A percentile compares a stretch with the other conserved stretches of the same genome.
Evolutionary conservation across 2,888 invertebrate genomes (phyloP).

Genomic region (Apamea epomidion): DNA sequence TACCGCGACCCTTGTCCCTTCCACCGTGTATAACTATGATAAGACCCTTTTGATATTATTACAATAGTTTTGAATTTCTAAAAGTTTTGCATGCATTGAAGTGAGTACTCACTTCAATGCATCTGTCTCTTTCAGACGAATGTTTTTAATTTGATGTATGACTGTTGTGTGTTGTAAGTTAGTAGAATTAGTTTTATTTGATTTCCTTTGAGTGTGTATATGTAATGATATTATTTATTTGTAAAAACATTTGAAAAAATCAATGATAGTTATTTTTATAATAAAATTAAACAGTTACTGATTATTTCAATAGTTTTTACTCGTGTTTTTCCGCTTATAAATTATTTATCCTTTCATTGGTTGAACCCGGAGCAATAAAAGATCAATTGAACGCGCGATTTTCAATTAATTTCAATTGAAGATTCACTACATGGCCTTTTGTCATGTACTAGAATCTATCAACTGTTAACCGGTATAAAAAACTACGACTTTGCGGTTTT

Average conservation of each 20-base stretch:
- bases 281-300: background rate
- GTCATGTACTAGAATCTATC: conserved; percentile 27
- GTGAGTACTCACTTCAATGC: background rate
- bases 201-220: background rate
- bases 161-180: background rate
- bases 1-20: background rate
- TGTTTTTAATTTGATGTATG: background rate
- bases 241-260: conserved; percentile 14
- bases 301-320: conserved; percentile 17
- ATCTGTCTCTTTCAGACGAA: background rate
- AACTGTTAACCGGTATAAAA: background rate
- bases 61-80: background rate
- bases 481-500: background rate
- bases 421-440: conserved; percentile 31
- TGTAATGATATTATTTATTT: background rate
- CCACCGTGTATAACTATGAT: background rate
- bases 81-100: too few relatives aligned
- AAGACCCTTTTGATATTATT: background rate
- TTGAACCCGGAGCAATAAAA: background rate
- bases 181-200: background rate
- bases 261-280: background rate
- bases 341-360: conserved; percentile 4
- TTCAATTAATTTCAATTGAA: conserved; percentile 4
- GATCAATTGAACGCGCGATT: background rate
- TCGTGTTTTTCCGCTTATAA: conserved; percentile 1